These are phyloP conservation scores for Pterois miles DNA, from an alignment of 2,797 vertebrate species.

Conservation along the genomic window DNA sequence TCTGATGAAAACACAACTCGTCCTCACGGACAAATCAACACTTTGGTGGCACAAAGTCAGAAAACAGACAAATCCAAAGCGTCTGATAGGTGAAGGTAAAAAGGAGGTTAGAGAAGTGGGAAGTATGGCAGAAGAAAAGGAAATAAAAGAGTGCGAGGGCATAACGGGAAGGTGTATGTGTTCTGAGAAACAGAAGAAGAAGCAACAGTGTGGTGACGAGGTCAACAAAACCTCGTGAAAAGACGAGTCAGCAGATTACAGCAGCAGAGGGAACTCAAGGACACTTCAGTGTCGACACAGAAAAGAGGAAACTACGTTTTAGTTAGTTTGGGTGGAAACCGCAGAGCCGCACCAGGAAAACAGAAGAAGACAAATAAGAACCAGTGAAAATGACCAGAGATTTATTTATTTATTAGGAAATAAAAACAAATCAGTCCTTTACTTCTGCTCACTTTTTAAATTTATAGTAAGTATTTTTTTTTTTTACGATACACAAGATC, in stretches of 20 bases:
- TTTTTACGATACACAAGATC: too few species aligned
- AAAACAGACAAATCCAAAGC: neutral
- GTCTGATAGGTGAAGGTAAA: neutral
- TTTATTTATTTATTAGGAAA: too few species aligned
- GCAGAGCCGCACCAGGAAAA: neutral
- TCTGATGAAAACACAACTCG: too few species aligned
- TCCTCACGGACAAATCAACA: too few species aligned
- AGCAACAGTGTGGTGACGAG: constrained; percentile 45
- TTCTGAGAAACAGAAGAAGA: constrained; percentile 72
- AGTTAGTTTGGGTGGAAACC: neutral
- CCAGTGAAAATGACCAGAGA: neutral
- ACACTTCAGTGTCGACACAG: constrained; percentile 32
- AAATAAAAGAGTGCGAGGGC: neutral
- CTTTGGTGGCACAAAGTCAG: neutral
- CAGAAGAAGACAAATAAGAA: constrained; percentile 2
- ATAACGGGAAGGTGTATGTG: constrained; percentile 5
- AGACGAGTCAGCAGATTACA: constrained; percentile 56
- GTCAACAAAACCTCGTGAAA: constrained; percentile 40
- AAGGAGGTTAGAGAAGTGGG: neutral
- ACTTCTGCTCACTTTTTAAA: too few species aligned
- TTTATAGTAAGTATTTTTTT: too few species aligned
- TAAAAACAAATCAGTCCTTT: neutral
- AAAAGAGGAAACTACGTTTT: constrained; percentile 57
- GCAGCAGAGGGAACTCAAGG: constrained; percentile 45
- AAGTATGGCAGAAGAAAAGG: neutral